Percentiles rank a stretch among this genome's conserved stretches.
Evolutionary conservation across 2,888 invertebrate species (phyloP).

Genomic region (Zeuzera pyrina): DNA sequence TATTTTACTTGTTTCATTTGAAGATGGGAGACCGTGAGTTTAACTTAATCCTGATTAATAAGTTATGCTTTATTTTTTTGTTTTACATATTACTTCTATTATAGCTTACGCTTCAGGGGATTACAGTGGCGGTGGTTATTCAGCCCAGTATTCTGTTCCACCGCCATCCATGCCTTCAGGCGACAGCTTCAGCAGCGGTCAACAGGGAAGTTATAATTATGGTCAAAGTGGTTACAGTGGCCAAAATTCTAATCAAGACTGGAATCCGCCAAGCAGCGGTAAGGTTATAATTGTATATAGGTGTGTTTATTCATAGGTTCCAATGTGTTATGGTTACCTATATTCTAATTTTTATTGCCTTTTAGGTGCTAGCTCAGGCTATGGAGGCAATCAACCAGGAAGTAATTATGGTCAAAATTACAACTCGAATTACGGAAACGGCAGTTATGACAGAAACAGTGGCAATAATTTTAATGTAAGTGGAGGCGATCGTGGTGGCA

Average conservation of each 20-base stretch:
- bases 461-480: constrained; percentile 40
- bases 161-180: constrained; percentile 52
- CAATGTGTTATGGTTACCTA: neutral
- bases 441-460: constrained; percentile 32
- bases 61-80: neutral
- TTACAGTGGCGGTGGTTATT: constrained; percentile 53
- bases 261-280: constrained; percentile 49
- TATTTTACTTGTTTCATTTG: no score
- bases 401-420: constrained; percentile 49
- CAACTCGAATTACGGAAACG: constrained; percentile 38
- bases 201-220: constrained; percentile 45
- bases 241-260: constrained; percentile 35
- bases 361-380: constrained; percentile 35
- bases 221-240: constrained; percentile 40
- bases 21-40: constrained; percentile 39
- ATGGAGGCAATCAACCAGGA: constrained; percentile 37
- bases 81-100: constrained; percentile 12
- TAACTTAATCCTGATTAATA: neutral
- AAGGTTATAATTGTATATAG: constrained; percentile 15
- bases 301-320: neutral
- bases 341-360: constrained; percentile 4
- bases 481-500: constrained; percentile 47
- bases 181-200: constrained; percentile 48
- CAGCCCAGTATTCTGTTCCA: constrained; percentile 61
- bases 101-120: constrained; percentile 50